Conservation (phyloP, 23 tunicate genomes). For the Ciona savignyi region DNA sequence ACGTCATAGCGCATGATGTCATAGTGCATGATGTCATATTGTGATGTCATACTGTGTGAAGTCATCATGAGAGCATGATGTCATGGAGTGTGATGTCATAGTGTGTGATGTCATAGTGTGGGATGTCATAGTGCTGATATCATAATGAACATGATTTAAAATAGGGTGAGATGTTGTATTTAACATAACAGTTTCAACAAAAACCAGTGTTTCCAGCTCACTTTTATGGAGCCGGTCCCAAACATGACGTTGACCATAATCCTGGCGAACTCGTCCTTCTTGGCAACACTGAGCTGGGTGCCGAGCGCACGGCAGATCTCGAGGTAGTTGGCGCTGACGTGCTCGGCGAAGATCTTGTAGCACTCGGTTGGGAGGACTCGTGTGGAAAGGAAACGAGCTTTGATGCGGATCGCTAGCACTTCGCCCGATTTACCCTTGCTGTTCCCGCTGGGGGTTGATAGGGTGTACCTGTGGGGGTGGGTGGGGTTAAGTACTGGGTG, state of each 20-base stretch:
- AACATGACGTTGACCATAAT: conserved; percentile 80
- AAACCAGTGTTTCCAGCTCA: too few species aligned
- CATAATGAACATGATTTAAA: too few species aligned
- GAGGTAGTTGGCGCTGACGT: conserved; percentile 63
- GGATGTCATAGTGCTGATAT: too few species aligned
- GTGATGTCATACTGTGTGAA: background rate
- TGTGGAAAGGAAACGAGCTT: conserved; percentile 66
- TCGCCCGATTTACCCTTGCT: conserved; percentile 88
- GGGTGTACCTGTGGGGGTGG: conserved; percentile 43
- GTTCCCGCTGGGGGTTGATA: conserved; percentile 96
- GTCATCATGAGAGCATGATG: too few species aligned
- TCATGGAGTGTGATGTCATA: too few species aligned
- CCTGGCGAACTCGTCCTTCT: conserved; percentile 84
- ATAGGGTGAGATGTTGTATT: too few species aligned
- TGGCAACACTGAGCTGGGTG: conserved; percentile 31
- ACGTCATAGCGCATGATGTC: too few species aligned
- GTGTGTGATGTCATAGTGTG: too few species aligned
- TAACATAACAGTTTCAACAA: too few species aligned
- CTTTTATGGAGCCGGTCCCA: conserved; percentile 91
- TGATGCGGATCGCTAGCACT: conserved; percentile 69
- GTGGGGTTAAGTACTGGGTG: too few species aligned
- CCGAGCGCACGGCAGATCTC: conserved; percentile 47
- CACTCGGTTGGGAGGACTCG: conserved; percentile 81
- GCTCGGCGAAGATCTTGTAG: conserved; percentile 79
- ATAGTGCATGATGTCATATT: too few species aligned